Base-by-base conservation (phyloP, 1,140 invertebrate species). In the Druon quercuslanigerum region DNA sequence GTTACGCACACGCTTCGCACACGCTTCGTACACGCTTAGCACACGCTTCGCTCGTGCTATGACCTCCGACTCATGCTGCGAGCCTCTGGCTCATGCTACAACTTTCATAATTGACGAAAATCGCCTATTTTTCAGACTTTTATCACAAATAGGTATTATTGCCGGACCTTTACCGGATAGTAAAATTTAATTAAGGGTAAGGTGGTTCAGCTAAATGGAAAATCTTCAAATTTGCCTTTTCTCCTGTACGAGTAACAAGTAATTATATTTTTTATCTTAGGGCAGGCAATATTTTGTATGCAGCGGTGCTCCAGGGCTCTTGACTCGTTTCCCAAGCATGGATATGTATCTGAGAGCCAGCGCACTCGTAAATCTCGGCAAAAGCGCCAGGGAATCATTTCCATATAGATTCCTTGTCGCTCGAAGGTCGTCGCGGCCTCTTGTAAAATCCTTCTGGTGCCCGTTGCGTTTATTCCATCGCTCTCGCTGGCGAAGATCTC, bases 381-480 rank as follows among this genome's bases (percentile, higher is more conserved):
- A 83, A 80, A 79, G 77, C 78, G 77, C 79, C 78, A 76, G 74
- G 74, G 76, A 81, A 81, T 83, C 77, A 83, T 83, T 83, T 83
- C 79, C 82, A 83, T 83, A 83, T 81, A 83, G 78, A 83, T 83
- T 81, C 72, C 82, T 78, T 83, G 79, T 83, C 79, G 79, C 79
- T 79, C 66, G 72, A 79, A 77, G 72, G 76, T 73, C 33, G 73
- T 75, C 75, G 50, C 71, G 72, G 76, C 76, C 73, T 80, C 73
- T 52, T 73, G 51, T 50, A 72, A 40, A 60, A 71, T 81, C 74
- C 50, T 16, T 81, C 51, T 72, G 33, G 54, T 54, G 50, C 20
- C 11, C 72, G 25, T 56, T 40, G 52, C 74, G 56, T 72, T 79
- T 77, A 78, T 79, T 79, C 74, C 78, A 33, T 74, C 60, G 76